Base-by-base conservation (phyloP, 2,113 vertebrate species). In the Ariopsis seemanni region DNA sequence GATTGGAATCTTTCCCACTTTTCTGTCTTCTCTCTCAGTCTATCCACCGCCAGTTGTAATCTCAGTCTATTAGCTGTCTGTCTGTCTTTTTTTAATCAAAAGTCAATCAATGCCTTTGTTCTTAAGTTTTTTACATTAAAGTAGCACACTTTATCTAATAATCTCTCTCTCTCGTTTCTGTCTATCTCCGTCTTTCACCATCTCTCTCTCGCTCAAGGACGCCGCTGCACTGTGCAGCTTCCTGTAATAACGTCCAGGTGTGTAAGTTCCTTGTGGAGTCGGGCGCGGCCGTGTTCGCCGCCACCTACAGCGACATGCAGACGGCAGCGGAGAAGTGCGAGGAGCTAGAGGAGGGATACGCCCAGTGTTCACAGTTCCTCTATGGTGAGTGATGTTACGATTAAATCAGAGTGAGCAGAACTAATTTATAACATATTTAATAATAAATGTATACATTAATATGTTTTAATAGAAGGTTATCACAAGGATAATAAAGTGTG, bases 251-350 rank as follows among this genome's bases (percentile, higher is more conserved):
- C 0, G 97, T 98, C 15, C 97, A 97, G 90, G 95, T 98, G 69
- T 99, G 98, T 67, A 98, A 98, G 93, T 97, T 99, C 92, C 92
- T 99, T 92, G 98, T 99, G 91, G 98, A 99, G 91, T 98, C 96
- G 0, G 98, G 98, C 0, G 97, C 97, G 0, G 97, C 98, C 0
- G 97, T 98, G 3, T 99, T 99, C 14, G 97, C 98, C 7, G 95
- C 95, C 90, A 99, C 98, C 10, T 96, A 97, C 94, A 99, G 98
- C 0, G 98, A 99, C 93, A 94, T 96, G 96, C 98, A 99, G 94
- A 99, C 98, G 0, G 97, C 98, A 0, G 98, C 98, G 0, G 97
- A 99, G 91, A 99, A 99, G 88, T 99, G 98, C 0, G 98, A 99
- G 89, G 97, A 99, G 89, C 96, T 97, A 96, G 98, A 99, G 91